These are phyloP conservation scores for Eremophila alpestris DNA, from an alignment of 2,797 vertebrate genomes.

Conservation along the genomic window DNA sequence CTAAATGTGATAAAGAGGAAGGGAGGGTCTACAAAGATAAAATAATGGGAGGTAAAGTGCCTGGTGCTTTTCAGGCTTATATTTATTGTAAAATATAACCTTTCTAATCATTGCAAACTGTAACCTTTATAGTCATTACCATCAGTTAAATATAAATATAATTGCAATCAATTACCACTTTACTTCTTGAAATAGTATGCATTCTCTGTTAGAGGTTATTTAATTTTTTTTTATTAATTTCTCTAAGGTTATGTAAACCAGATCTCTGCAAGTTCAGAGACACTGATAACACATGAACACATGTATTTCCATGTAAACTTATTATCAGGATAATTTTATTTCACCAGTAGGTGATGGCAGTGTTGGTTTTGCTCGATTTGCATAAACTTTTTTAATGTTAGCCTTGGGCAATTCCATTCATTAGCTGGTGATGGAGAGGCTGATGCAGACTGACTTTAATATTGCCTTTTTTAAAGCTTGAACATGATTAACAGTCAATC, in stretches of 20 bases:
- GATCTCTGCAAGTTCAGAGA: background rate
- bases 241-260: background rate
- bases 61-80: background rate
- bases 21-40: background rate
- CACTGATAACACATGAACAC: background rate
- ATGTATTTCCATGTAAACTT: background rate
- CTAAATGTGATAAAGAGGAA: background rate
- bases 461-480: conserved; percentile 16
- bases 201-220: background rate
- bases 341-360: background rate
- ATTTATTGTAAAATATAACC: conserved; percentile 35
- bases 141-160: conserved; percentile 43
- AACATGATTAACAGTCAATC: conserved; percentile 36
- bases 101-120: background rate
- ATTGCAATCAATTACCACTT: conserved; percentile 10
- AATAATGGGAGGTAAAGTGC: background rate
- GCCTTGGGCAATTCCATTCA: background rate
- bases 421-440: background rate
- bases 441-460: background rate
- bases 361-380: background rate
- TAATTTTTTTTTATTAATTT: conserved; percentile 15
- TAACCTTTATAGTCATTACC: conserved; percentile 33
- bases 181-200: conserved; percentile 1
- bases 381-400: conserved; percentile 16
- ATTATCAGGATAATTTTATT: background rate